These are phyloP conservation scores for Rhagoletis zephyria DNA, from an alignment of 1,140 invertebrate species.

Conservation along the genomic window DNA sequence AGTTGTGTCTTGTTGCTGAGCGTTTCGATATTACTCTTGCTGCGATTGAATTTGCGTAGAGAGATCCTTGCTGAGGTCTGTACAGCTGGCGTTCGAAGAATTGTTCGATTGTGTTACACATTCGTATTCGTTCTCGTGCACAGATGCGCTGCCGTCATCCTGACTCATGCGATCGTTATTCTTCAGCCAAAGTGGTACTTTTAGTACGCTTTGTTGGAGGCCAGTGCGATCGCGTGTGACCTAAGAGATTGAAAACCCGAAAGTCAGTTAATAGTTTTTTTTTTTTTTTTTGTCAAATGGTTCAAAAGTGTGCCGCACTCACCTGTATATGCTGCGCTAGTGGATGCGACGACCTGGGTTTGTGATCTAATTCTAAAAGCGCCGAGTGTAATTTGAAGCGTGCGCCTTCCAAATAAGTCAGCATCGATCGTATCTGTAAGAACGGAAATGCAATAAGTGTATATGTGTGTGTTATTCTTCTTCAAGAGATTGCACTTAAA, in stretches of 20 bases:
- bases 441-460: neutral
- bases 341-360: slow-evolving; percentile 83
- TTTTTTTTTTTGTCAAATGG: neutral
- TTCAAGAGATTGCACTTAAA: no score
- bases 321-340: slow-evolving; percentile 84
- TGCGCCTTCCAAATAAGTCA: slow-evolving; percentile 92
- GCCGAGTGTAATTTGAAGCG: slow-evolving; percentile 88
- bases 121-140: slow-evolving; percentile 60
- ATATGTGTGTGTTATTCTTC: no score
- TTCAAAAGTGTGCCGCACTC: neutral
- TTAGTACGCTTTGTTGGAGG: slow-evolving; percentile 87
- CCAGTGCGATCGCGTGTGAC: slow-evolving; percentile 91
- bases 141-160: slow-evolving; percentile 60
- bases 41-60: slow-evolving; percentile 66
- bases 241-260: slow-evolving; percentile 67
- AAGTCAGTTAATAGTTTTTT: neutral
- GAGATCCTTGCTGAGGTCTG: slow-evolving; percentile 40
- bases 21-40: slow-evolving; percentile 71
- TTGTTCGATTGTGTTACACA: slow-evolving; percentile 65
- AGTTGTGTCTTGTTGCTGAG: slow-evolving; percentile 58
- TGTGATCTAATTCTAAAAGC: slow-evolving; percentile 85
- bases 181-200: slow-evolving; percentile 87
- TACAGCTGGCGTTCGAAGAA: slow-evolving; percentile 54
- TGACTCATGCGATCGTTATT: slow-evolving; percentile 75
- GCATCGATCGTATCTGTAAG: slow-evolving; percentile 89